Evolutionary conservation across 2,113 vertebrate species (phyloP).

Genomic region (Lepisosteus oculatus): DNA sequence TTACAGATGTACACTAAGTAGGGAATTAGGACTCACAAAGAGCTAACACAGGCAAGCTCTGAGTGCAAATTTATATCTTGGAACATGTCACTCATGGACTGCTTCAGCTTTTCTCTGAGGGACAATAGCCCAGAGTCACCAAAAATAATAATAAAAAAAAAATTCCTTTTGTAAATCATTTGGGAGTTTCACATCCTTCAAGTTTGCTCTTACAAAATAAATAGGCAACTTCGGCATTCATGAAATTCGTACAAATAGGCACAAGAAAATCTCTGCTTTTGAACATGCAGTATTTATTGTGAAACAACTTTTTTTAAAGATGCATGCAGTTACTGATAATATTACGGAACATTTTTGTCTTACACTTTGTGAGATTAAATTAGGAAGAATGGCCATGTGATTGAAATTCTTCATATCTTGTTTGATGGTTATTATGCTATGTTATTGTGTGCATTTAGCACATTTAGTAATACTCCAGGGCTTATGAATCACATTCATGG

Average conservation of each 20-base stretch:
- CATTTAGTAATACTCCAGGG: conserved; percentile 63
- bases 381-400: conserved; percentile 34
- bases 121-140: neutral
- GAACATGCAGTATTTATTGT: too few relatives aligned
- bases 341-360: too few relatives aligned
- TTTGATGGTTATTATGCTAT: conserved; percentile 34
- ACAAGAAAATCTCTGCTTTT: too few relatives aligned
- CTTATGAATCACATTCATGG: conserved; percentile 72
- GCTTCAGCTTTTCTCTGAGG: neutral
- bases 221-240: too few relatives aligned
- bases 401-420: conserved; percentile 34
- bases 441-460: conserved; percentile 56
- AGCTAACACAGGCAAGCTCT: neutral
- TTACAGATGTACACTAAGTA: neutral
- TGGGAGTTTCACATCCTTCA: too few relatives aligned
- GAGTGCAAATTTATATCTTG: conserved; percentile 1
- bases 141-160: too few relatives aligned
- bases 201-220: too few relatives aligned
- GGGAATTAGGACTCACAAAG: neutral
- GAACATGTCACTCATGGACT: neutral
- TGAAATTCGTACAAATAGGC: too few relatives aligned
- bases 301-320: too few relatives aligned
- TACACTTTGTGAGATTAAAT: conserved; percentile 37
- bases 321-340: too few relatives aligned
- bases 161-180: too few relatives aligned